A percentile compares a stretch with the other conserved stretches of the same genome.
Conservation (phyloP, 53 echinoderm and acorn worm species). For the Echinometra lucunter region DNA sequence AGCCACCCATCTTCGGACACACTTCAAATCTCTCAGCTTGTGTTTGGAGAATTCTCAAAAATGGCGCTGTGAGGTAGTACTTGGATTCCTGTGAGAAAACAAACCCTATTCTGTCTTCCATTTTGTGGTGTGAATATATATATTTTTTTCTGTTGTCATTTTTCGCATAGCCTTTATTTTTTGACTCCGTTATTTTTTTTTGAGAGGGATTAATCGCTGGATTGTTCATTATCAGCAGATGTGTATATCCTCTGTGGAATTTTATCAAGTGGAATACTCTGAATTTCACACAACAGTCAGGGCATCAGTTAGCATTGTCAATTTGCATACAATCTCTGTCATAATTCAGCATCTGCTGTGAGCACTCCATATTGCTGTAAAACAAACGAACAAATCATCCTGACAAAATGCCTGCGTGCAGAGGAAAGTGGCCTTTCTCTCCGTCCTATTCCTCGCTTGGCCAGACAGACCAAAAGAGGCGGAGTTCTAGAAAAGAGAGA, state of each 20-base stretch:
- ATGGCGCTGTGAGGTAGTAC: conserved; percentile 33
- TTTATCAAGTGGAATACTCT: neutral
- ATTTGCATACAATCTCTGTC: neutral
- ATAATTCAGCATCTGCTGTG: neutral
- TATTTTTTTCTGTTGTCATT: neutral
- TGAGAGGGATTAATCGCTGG: neutral
- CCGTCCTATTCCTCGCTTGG: conserved; percentile 39
- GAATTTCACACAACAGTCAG: neutral
- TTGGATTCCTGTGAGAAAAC: neutral
- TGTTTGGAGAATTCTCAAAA: conserved; percentile 52
- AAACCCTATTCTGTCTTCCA: conserved; percentile 24
- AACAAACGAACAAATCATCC: no score
- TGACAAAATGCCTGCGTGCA: conserved; percentile 59
- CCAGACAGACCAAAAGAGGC: conserved; percentile 16
- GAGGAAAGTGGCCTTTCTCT: conserved; percentile 61
- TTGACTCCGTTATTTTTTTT: conserved; percentile 33
- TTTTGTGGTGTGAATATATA: conserved; percentile 45
- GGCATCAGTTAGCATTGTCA: neutral
- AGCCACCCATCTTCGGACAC: conserved; percentile 4
- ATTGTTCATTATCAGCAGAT: neutral
- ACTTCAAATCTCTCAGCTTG: conserved; percentile 46
- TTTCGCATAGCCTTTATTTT: conserved; percentile 33
- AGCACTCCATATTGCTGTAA: conserved; percentile 3
- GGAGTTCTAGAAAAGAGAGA: conserved; percentile 29
- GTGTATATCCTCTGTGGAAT: conserved; percentile 24